Conservation (phyloP, 2,797 vertebrate genomes). For the Chelon labrosus region DNA sequence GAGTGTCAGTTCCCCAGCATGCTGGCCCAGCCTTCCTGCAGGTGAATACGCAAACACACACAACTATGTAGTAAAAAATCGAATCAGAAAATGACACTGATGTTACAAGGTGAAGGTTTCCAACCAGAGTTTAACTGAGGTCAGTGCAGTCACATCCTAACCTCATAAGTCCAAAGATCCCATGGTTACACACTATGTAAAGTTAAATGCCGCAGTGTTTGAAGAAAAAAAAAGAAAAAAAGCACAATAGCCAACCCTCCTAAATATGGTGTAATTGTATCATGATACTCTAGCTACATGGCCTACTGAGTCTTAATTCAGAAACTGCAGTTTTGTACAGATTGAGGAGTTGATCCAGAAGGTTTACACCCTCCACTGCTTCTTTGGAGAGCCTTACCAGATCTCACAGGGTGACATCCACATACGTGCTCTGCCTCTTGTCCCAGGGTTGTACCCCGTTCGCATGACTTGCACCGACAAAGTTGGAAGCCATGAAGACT, state of each 20-base stretch:
- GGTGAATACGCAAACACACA: conserved; percentile 82
- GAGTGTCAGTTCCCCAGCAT: conserved; percentile 95
- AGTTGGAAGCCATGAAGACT: too few relatives aligned
- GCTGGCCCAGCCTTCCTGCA: conserved; percentile 95
- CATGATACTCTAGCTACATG: background rate
- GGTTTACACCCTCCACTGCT: too few relatives aligned
- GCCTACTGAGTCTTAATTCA: conserved; percentile 30
- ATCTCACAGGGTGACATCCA: too few relatives aligned
- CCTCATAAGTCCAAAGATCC: background rate
- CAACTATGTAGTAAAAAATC: background rate
- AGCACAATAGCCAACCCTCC: too few relatives aligned
- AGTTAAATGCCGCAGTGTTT: background rate
- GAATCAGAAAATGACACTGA: background rate
- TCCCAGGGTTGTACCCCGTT: too few relatives aligned
- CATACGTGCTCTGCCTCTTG: too few relatives aligned
- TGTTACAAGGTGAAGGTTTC: background rate
- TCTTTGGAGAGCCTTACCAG: too few relatives aligned
- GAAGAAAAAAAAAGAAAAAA: too few relatives aligned
- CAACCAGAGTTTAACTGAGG: background rate
- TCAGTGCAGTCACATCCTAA: background rate
- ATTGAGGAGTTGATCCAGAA: too few relatives aligned
- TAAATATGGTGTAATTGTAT: too few relatives aligned
- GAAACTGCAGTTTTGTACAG: background rate
- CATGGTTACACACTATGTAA: background rate
- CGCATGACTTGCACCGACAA: too few relatives aligned